phyloP scores from a whole-genome alignment of 1,140 invertebrate genomes.

The Bombus terrestris region DNA sequence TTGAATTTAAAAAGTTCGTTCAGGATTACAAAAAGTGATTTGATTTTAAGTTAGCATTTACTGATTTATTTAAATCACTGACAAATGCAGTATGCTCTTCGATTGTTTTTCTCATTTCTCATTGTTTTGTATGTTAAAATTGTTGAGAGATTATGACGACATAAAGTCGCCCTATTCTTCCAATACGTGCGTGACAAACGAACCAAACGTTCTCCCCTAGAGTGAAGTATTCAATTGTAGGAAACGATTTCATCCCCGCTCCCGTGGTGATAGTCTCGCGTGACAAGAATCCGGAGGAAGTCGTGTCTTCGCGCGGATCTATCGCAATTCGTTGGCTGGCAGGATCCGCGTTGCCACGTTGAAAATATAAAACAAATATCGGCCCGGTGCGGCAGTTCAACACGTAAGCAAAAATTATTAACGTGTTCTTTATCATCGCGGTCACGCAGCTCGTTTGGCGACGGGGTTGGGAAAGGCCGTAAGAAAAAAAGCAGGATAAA shows the following conservation, averaged over 20 bases:
- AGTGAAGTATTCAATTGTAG: background rate
- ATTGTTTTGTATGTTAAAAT: too few species aligned
- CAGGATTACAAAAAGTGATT: too few species aligned
- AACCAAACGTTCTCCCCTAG: too few species aligned
- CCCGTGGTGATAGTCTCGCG: background rate
- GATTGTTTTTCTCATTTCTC: too few species aligned
- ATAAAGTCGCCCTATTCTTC: background rate
- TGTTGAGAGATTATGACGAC: too few species aligned
- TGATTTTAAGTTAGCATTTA: too few species aligned
- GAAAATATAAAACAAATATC: background rate
- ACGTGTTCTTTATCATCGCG: slow-evolving; percentile 26
- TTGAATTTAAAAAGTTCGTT: too few species aligned
- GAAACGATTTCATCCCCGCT: background rate
- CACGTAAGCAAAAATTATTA: slow-evolving; percentile 32
- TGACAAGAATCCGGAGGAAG: background rate
- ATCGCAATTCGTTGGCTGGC: background rate
- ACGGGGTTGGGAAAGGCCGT: background rate
- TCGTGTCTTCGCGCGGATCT: background rate
- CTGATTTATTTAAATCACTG: too few species aligned
- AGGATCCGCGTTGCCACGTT: background rate
- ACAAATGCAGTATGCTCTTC: too few species aligned
- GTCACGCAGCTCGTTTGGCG: slow-evolving; percentile 13
- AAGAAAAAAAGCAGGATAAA: background rate
- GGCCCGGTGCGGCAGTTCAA: background rate
- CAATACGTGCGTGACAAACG: background rate